These are phyloP conservation scores for Enteromius argenteus DNA, from an alignment of 2,797 vertebrate genomes.

Conservation along the genomic window DNA sequence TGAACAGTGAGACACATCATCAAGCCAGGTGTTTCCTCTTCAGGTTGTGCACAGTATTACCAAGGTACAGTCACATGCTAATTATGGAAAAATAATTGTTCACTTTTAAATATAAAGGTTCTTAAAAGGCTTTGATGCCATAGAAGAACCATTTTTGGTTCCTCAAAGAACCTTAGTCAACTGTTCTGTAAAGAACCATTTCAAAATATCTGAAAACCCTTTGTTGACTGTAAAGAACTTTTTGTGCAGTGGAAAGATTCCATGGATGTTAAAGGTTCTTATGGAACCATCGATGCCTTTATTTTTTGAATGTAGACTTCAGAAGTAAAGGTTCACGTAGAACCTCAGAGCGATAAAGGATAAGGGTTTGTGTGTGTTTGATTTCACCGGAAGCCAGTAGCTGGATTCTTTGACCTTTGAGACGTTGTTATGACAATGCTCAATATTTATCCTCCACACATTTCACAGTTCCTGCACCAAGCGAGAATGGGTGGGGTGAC, in stretches of 20 bases:
- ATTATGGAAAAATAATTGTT: background rate
- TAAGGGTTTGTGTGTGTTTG: slow-evolving; percentile 2
- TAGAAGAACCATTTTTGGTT: too few relatives aligned
- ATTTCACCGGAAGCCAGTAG: background rate
- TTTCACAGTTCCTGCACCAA: slow-evolving; percentile 8
- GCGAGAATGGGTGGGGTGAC: background rate
- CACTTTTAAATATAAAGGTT: too few relatives aligned
- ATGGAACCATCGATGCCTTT: background rate
- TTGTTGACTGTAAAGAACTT: too few relatives aligned
- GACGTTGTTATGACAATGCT: slow-evolving; percentile 30
- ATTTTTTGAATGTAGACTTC: background rate
- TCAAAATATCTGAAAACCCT: too few relatives aligned
- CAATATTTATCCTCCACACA: slow-evolving; percentile 41
- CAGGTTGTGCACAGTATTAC: background rate
- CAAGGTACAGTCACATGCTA: background rate
- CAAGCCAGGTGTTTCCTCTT: background rate
- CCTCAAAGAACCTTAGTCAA: too few relatives aligned
- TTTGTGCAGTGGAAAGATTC: background rate
- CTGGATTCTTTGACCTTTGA: slow-evolving; percentile 28
- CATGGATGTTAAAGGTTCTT: background rate
- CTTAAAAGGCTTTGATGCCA: too few relatives aligned
- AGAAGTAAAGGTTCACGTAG: background rate
- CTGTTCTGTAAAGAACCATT: too few relatives aligned
- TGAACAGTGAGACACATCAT: background rate
- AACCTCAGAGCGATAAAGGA: slow-evolving; percentile 6